Evolutionary conservation across 1,140 invertebrate species (phyloP).

Genomic region (Diabrotica virgifera): DNA sequence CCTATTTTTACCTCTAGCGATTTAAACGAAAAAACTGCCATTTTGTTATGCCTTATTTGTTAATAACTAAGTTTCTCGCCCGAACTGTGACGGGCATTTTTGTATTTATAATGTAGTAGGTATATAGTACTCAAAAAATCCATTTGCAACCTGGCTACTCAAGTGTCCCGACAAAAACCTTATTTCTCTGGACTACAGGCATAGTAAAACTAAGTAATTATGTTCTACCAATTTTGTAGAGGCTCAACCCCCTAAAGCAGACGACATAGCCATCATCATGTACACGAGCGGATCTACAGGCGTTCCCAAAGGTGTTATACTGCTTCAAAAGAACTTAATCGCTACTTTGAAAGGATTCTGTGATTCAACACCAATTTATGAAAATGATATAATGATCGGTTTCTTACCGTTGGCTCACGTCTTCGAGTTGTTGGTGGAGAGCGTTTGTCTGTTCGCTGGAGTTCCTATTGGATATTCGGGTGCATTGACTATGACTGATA

Average conservation of each 20-base stretch:
- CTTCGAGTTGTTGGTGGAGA: slow-evolving; percentile 85
- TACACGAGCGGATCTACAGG: slow-evolving; percentile 95
- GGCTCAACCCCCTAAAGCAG: slow-evolving; percentile 57
- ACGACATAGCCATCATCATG: slow-evolving; percentile 92
- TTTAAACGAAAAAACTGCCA: no score
- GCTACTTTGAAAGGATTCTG: slow-evolving; percentile 84
- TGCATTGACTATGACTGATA: slow-evolving; percentile 91
- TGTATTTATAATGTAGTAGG: no score
- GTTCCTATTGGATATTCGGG: slow-evolving; percentile 96
- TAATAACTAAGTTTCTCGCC: no score
- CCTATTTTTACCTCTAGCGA: no score
- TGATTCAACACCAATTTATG: slow-evolving; percentile 68
- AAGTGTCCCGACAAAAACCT: no score
- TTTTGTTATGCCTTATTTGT: no score
- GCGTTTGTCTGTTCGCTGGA: slow-evolving; percentile 72
- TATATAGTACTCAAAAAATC: no score
- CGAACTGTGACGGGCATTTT: no score
- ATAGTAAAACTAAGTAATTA: background rate
- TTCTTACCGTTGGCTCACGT: slow-evolving; percentile 97
- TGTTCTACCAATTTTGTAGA: slow-evolving; percentile 44
- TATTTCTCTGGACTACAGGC: background rate
- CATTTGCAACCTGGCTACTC: no score
- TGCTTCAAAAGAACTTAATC: slow-evolving; percentile 91
- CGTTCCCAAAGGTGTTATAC: slow-evolving; percentile 79
- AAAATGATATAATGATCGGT: slow-evolving; percentile 85